A percentile compares a stretch with the other conserved stretches of the same genome.
Evolutionary conservation across 2,797 vertebrate genomes (phyloP).

Genomic region (Schizopygopsis malacanthus): DNA sequence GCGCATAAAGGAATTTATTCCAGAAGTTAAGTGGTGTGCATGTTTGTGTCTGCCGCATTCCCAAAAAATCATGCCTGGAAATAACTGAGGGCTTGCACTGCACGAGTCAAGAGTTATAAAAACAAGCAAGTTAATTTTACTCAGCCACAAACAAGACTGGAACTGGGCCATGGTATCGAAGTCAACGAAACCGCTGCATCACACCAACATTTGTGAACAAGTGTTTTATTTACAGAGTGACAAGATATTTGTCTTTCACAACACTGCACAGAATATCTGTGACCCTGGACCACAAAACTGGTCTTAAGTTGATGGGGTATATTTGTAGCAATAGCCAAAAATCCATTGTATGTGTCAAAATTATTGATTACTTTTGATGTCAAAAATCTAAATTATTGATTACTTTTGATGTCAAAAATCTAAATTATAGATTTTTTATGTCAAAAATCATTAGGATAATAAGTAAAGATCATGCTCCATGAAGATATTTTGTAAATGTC

Average conservation of each 20-base stretch:
- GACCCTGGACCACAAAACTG: too few species aligned
- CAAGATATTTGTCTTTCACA: background rate
- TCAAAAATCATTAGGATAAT: too few species aligned
- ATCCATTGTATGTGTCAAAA: too few species aligned
- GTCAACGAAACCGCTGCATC: background rate
- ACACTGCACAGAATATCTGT: background rate
- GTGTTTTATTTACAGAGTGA: background rate
- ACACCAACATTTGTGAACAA: background rate
- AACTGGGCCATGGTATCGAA: background rate
- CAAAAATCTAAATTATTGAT: too few species aligned
- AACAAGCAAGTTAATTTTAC: background rate
- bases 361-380: too few species aligned
- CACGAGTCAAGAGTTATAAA: slow-evolving; percentile 19
- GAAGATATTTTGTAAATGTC: too few species aligned
- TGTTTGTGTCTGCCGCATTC: slow-evolving; percentile 18
- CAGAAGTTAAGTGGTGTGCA: slow-evolving; percentile 30
- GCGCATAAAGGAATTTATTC: slow-evolving; percentile 3
- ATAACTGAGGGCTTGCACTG: slow-evolving; percentile 8
- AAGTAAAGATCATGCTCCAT: too few species aligned
- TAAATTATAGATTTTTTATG: too few species aligned
- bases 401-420: too few species aligned
- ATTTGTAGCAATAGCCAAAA: too few species aligned
- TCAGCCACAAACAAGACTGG: background rate
- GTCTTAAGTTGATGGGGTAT: too few species aligned
- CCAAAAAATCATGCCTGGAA: slow-evolving; percentile 10